phyloP scores from a whole-genome alignment of 2,888 invertebrate genomes.

The Sesia apiformis region DNA sequence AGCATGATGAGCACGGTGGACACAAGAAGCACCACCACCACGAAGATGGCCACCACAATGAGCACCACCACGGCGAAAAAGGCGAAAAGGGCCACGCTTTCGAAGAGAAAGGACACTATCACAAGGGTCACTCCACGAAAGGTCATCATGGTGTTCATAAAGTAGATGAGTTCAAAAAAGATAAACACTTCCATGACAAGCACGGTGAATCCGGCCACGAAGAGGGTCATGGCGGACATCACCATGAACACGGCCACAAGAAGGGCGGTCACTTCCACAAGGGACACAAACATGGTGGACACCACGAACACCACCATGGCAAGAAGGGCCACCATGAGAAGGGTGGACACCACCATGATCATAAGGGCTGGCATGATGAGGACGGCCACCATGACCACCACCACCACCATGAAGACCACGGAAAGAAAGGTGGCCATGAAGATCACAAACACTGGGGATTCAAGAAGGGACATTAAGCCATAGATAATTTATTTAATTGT shows the following conservation, averaged over 20 bases:
- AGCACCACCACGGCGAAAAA: conserved; percentile 78
- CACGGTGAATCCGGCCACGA: conserved; percentile 85
- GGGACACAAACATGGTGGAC: conserved; percentile 83
- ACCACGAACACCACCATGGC: conserved; percentile 85
- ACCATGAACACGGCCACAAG: conserved; percentile 84
- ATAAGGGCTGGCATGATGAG: conserved; percentile 85
- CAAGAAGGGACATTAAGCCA: conserved; percentile 65
- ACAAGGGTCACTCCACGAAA: conserved; percentile 88
- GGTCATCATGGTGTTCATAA: conserved; percentile 90
- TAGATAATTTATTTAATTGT: background rate
- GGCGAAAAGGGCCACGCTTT: conserved; percentile 75
- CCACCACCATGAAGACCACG: conserved; percentile 81
- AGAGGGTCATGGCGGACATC: conserved; percentile 84
- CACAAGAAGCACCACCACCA: conserved; percentile 79
- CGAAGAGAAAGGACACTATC: conserved; percentile 79
- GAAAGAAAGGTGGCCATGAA: conserved; percentile 85
- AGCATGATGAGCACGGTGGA: conserved; percentile 75
- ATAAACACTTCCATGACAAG: conserved; percentile 89
- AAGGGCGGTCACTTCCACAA: conserved; percentile 87
- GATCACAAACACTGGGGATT: conserved; percentile 87
- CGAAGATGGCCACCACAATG: conserved; percentile 77
- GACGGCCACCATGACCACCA: conserved; percentile 86
- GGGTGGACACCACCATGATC: conserved; percentile 85
- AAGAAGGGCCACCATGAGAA: conserved; percentile 87
- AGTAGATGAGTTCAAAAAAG: conserved; percentile 87